These are phyloP conservation scores for Anodontia alba DNA, from an alignment of 2,888 invertebrate genomes.

Conservation along the genomic window DNA sequence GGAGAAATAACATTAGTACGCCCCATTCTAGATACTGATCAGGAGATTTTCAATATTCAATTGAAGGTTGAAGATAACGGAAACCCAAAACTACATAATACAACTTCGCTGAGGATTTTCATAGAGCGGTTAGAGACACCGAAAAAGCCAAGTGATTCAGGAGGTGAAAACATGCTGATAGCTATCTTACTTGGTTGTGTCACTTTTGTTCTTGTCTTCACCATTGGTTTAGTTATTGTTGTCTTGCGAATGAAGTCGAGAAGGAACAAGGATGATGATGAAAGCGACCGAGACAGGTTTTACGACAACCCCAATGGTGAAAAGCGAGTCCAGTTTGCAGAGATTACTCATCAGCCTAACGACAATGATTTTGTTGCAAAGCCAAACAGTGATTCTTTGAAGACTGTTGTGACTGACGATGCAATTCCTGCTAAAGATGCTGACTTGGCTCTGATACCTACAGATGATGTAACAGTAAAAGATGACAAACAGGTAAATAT, in stretches of 20 bases:
- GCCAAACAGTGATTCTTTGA: neutral
- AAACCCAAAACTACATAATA: constrained; percentile 53
- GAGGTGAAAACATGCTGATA: constrained; percentile 63
- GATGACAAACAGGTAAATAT: neutral
- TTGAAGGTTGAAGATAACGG: constrained; percentile 65
- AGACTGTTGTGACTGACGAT: neutral
- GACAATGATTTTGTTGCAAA: neutral
- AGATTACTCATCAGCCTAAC: neutral
- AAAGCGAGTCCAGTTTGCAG: constrained; percentile 53
- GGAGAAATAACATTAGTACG: constrained; percentile 62
- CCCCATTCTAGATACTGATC: constrained; percentile 44
- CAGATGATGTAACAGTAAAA: neutral
- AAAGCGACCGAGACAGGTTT: constrained; percentile 30
- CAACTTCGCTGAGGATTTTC: constrained; percentile 58
- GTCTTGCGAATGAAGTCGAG: constrained; percentile 37
- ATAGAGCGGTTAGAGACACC: constrained; percentile 41
- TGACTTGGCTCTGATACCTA: neutral
- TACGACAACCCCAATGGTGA: constrained; percentile 43
- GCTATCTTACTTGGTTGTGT: constrained; percentile 60
- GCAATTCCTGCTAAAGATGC: neutral
- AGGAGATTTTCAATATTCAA: constrained; percentile 53
- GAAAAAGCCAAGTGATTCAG: constrained; percentile 19
- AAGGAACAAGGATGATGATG: constrained; percentile 31
- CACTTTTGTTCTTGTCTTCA: constrained; percentile 65
- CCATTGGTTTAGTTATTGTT: constrained; percentile 63